phyloP scores from a whole-genome alignment of 2,797 vertebrate species.

The Rhabdophis nuchalis region DNA sequence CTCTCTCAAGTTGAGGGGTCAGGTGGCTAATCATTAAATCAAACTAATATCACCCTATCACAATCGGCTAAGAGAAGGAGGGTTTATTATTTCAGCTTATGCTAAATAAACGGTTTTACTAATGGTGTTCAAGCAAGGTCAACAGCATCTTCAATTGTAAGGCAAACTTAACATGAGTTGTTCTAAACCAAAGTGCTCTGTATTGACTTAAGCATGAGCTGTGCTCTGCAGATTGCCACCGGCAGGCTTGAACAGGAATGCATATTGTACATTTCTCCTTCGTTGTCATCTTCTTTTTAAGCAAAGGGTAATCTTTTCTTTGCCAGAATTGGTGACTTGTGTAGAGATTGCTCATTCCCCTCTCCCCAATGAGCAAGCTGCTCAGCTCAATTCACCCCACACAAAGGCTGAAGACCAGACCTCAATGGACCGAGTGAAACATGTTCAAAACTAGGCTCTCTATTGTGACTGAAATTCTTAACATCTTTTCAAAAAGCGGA shows the following conservation, averaged over 20 bases:
- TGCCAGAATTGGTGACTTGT: conserved; percentile 79
- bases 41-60: conserved; percentile 86
- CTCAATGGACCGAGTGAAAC: conserved; percentile 95
- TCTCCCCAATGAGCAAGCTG: conserved; percentile 79
- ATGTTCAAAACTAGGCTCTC: conserved; percentile 95
- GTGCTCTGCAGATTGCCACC: conserved; percentile 66
- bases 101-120: conserved; percentile 88
- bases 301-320: conserved; percentile 75
- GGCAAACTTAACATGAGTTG: conserved; percentile 78
- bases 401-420: conserved; percentile 94
- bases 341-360: conserved; percentile 80
- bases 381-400: conserved; percentile 92
- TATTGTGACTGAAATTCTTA: conserved; percentile 99
- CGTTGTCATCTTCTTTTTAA: conserved; percentile 53
- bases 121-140: conserved; percentile 85
- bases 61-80: conserved; percentile 75
- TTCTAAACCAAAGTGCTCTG: conserved; percentile 75
- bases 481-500: conserved; percentile 99
- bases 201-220: conserved; percentile 78
- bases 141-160: conserved; percentile 84
- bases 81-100: conserved; percentile 88
- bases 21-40: conserved; percentile 94
- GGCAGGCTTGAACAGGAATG: conserved; percentile 76
- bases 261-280: conserved; percentile 71
- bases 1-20: conserved; percentile 81